Evolutionary conservation across 2,113 vertebrate species (phyloP).

Genomic region (Pipra filicauda): DNA sequence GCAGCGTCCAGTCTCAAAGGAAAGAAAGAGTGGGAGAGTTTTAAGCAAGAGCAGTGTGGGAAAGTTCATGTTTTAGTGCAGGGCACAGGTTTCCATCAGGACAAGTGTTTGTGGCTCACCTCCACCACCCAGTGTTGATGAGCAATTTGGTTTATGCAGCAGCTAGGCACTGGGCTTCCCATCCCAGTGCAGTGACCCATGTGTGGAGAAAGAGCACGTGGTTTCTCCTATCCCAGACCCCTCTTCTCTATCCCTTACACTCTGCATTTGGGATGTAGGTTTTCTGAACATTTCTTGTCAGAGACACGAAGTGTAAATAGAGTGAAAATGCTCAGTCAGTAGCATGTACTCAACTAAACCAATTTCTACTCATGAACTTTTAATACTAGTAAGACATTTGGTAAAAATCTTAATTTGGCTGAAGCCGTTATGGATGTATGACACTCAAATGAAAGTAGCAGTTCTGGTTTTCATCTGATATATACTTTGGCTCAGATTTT

Average conservation of each 20-base stretch:
- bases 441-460: neutral
- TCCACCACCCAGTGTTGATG: neutral
- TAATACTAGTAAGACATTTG: constrained; percentile 32
- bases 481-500: neutral
- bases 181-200: neutral
- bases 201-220: neutral
- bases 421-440: neutral
- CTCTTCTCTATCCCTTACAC: neutral
- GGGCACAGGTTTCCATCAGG: neutral
- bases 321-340: neutral
- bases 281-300: neutral
- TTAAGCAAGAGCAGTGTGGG: fast-evolving
- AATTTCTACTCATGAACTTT: constrained; percentile 11
- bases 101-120: neutral
- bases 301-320: neutral
- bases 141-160: neutral
- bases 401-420: constrained; percentile 15
- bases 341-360: neutral
- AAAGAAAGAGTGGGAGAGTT: neutral
- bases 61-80: neutral
- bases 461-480: neutral
- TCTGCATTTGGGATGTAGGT: neutral
- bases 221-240: neutral
- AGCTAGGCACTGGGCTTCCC: neutral
- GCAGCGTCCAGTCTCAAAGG: neutral